phyloP scores from a whole-genome alignment of 2,797 vertebrate species.

The Alosa sapidissima region DNA sequence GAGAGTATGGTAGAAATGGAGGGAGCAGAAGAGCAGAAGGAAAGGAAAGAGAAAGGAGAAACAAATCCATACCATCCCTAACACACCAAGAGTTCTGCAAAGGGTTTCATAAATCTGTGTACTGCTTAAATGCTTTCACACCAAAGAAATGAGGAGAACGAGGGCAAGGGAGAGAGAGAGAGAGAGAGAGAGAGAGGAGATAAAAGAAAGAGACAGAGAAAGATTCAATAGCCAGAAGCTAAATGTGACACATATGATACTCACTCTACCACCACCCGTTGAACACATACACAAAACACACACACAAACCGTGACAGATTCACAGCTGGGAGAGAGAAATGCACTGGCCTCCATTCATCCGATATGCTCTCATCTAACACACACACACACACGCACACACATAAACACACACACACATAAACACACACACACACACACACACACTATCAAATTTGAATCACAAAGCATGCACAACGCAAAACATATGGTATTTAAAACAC shows the following conservation, averaged over 20 bases:
- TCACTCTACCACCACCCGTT: background rate
- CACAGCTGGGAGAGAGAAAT: background rate
- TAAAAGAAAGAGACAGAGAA: background rate
- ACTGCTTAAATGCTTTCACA: background rate
- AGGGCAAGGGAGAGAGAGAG: background rate
- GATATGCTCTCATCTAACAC: constrained; percentile 3
- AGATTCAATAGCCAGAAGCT: background rate
- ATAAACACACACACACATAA: background rate
- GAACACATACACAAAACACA: background rate
- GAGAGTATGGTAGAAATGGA: background rate
- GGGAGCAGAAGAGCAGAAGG: background rate
- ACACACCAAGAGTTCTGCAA: background rate
- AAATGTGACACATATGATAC: constrained; percentile 17
- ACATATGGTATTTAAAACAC: background rate
- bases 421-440: background rate
- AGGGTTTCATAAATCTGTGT: background rate
- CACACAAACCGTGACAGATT: background rate
- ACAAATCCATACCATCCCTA: background rate
- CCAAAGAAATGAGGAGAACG: background rate
- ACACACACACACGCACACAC: background rate
- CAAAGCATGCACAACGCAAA: background rate
- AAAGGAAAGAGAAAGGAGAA: background rate
- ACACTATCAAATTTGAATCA: background rate
- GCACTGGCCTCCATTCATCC: background rate
- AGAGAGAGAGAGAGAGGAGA: background rate